Evolutionary conservation across 2,797 vertebrate species (phyloP).

Genomic region (Gobionotothen gibberifrons): DNA sequence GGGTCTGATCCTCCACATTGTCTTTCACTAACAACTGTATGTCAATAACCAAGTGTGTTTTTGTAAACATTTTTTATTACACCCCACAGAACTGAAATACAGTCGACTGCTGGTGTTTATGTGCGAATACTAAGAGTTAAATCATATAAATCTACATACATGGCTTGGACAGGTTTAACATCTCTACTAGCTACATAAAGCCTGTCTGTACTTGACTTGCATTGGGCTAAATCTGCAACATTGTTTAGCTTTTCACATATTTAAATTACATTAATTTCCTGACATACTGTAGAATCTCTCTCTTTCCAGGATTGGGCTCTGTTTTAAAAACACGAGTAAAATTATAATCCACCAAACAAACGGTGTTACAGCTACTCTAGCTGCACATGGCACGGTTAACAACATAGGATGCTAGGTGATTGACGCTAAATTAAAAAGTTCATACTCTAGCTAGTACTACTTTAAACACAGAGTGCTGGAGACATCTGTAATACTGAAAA

Average conservation of each 20-base stretch:
- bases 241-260: conserved; percentile 19
- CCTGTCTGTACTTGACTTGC: conserved; percentile 34
- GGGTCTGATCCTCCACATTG: not conserved
- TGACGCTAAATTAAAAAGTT: conserved; percentile 46
- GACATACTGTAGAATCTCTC: conserved; percentile 30
- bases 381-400: conserved; percentile 40
- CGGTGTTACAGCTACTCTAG: conserved; percentile 38
- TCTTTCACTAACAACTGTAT: conserved; percentile 9
- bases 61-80: not conserved
- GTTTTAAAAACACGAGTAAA: conserved; percentile 43
- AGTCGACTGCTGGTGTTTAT: not conserved
- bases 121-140: not conserved
- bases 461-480: conserved; percentile 54
- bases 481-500: conserved; percentile 55
- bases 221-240: conserved; percentile 27
- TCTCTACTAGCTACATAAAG: conserved; percentile 40
- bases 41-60: conserved; percentile 9
- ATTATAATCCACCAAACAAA: conserved; percentile 56
- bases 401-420: conserved; percentile 50
- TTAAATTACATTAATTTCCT: conserved; percentile 21
- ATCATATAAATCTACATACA: conserved; percentile 15
- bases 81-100: not conserved
- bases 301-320: conserved; percentile 68
- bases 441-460: conserved; percentile 37
- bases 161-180: conserved; percentile 29